Evolutionary conservation across 2,113 vertebrate species (phyloP).

Genomic region (Colaptes auratus): DNA sequence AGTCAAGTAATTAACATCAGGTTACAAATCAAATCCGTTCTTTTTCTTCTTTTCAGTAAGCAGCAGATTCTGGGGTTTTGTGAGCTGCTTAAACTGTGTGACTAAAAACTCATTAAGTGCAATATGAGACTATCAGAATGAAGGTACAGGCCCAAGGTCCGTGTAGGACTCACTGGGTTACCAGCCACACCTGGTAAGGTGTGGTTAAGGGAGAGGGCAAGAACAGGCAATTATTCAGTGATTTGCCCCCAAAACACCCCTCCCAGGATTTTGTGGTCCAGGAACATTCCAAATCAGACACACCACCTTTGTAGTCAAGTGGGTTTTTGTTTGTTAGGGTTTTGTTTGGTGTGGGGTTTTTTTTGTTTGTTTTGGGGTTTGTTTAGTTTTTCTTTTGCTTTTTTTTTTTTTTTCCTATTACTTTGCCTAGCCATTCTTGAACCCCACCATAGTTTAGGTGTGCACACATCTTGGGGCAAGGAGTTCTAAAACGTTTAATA

Average conservation of each 20-base stretch:
- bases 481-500: not conserved
- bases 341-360: too few species aligned
- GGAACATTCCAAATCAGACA: not conserved
- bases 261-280: not conserved
- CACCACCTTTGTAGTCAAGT: accelerated
- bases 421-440: not conserved
- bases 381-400: too few species aligned
- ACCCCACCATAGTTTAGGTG: not conserved
- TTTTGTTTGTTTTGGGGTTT: too few species aligned
- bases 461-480: not conserved
- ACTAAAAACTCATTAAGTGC: not conserved
- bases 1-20: not conserved
- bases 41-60: not conserved
- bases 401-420: not conserved
- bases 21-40: not conserved
- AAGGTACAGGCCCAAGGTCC: not conserved
- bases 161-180: not conserved
- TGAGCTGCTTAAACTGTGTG: not conserved
- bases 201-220: not conserved
- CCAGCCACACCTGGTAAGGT: not conserved
- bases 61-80: not conserved
- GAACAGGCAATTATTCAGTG: not conserved
- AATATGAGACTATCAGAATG: not conserved
- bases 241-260: not conserved
- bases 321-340: too few species aligned